Evolutionary conservation across 2,888 invertebrate genomes (phyloP).

Genomic region (Ophion obscuratus): DNA sequence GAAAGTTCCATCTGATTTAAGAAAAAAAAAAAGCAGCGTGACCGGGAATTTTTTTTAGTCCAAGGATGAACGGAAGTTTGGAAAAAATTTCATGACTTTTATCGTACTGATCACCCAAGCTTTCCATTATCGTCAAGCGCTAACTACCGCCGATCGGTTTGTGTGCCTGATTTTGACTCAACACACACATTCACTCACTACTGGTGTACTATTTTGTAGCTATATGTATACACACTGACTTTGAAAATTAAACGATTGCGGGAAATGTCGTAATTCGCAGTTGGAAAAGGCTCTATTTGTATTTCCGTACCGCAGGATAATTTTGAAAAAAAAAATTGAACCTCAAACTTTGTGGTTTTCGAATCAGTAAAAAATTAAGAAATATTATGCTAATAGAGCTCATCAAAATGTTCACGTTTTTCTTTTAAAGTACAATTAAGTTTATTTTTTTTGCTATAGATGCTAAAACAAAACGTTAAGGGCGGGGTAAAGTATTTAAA

Average conservation of each 20-base stretch:
- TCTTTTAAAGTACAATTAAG: not conserved
- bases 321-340: too few species aligned
- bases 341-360: too few species aligned
- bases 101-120: slow-evolving; percentile 80
- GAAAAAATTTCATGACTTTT: slow-evolving; percentile 33
- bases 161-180: slow-evolving; percentile 78
- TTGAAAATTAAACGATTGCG: not conserved
- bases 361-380: not conserved
- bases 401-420: not conserved
- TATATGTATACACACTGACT: not conserved
- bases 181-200: slow-evolving; percentile 83
- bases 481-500: too few species aligned
- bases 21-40: slow-evolving; percentile 33
- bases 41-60: slow-evolving; percentile 27
- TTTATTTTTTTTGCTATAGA: too few species aligned
- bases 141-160: slow-evolving; percentile 80
- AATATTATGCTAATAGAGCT: not conserved
- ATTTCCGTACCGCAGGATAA: too few species aligned
- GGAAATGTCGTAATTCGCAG: not conserved
- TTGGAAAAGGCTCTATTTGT: too few species aligned
- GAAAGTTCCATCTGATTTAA: not conserved
- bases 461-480: too few species aligned
- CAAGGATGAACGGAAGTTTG: slow-evolving; percentile 35
- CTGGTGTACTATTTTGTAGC: slow-evolving; percentile 62
- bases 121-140: slow-evolving; percentile 79